Evolutionary conservation across 2,888 invertebrate species (phyloP).

Genomic region (Drosophila austrosaltans): DNA sequence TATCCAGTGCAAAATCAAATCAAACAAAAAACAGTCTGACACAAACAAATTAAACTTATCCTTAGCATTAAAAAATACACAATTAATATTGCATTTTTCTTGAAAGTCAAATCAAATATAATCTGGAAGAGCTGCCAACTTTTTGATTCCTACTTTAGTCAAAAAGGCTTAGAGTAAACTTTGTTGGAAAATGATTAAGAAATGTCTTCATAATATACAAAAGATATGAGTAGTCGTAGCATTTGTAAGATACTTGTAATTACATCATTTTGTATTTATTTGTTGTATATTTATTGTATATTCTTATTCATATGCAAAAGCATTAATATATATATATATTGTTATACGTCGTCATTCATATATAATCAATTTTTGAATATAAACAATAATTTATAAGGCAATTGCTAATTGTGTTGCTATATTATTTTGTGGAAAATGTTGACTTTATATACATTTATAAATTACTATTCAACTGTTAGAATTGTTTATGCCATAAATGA

Average conservation of each 20-base stretch:
- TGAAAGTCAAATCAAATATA: not conserved
- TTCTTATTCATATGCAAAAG: not conserved
- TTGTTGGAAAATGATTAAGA: not conserved
- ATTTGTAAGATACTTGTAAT: constrained; percentile 7
- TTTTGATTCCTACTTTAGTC: not conserved
- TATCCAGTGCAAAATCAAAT: not conserved
- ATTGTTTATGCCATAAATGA: not conserved
- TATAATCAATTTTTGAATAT: constrained; percentile 5
- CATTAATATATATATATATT: not conserved
- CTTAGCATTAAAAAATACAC: not conserved
- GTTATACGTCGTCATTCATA: not conserved
- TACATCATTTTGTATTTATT: constrained; percentile 8
- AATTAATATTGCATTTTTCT: not conserved
- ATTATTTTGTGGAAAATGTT: not conserved
- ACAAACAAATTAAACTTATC: not conserved
- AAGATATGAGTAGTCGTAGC: not conserved
- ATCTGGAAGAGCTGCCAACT: not conserved
- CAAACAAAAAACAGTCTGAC: constrained; percentile 3
- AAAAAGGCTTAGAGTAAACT: not conserved
- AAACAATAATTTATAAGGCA: not conserved
- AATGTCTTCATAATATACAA: not conserved
- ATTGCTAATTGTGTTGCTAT: not conserved
- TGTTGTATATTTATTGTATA: constrained; percentile 12
- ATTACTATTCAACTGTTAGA: not conserved
- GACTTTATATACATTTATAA: not conserved